phyloP scores from a whole-genome alignment of 2,888 invertebrate species.

The Andrena haemorrhoa region DNA sequence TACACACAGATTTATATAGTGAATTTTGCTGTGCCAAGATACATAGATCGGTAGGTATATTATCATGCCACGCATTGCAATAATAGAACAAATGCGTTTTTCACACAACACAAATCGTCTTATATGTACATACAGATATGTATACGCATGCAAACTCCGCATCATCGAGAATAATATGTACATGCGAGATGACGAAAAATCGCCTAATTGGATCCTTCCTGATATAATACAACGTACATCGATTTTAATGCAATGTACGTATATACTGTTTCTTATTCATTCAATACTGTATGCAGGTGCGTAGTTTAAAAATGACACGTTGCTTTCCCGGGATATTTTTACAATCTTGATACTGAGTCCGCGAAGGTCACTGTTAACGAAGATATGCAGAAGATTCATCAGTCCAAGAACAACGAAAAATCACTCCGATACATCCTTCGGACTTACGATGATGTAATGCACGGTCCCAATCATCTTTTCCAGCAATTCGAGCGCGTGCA shows the following conservation, averaged over 20 bases:
- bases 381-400: background rate
- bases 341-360: background rate
- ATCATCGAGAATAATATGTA: background rate
- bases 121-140: background rate
- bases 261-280: background rate
- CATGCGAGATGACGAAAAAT: background rate
- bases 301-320: background rate
- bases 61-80: background rate
- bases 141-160: background rate
- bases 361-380: conserved; percentile 16
- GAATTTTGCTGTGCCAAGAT: background rate
- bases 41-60: conserved; percentile 9
- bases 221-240: background rate
- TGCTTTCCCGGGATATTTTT: conserved; percentile 11
- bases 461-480: conserved; percentile 28
- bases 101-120: conserved; percentile 7
- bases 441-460: conserved; percentile 64
- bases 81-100: conserved; percentile 44
- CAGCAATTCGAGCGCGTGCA: conserved; percentile 12
- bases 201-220: background rate
- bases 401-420: background rate
- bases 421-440: background rate
- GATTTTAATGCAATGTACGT: background rate
- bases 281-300: background rate
- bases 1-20: background rate